A percentile compares a stretch with the other conserved stretches of the same genome.
phyloP scores from a whole-genome alignment of 2,888 invertebrate genomes.

The Pyrochroa serraticornis region DNA sequence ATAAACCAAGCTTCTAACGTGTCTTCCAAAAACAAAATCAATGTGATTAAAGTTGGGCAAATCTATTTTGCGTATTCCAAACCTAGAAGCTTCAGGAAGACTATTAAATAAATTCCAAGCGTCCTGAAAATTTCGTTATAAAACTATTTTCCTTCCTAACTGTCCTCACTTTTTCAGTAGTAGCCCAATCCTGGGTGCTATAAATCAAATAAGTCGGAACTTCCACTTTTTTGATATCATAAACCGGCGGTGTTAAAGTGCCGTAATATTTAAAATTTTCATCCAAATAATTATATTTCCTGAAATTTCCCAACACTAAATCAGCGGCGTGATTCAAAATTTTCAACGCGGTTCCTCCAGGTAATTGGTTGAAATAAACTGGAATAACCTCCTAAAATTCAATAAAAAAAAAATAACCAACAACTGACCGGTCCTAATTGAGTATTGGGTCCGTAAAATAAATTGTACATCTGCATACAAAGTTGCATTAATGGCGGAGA shows the following conservation, averaged over 20 bases:
- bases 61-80: conserved; percentile 64
- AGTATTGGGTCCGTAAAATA: conserved; percentile 51
- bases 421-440: conserved; percentile 51
- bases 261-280: conserved; percentile 60
- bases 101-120: conserved; percentile 63
- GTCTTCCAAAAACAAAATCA: conserved; percentile 70
- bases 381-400: conserved; percentile 50
- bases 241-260: conserved; percentile 59
- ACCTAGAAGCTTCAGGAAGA: conserved; percentile 58
- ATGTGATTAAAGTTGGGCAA: conserved; percentile 71
- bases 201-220: conserved; percentile 63
- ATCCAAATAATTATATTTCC: conserved; percentile 61
- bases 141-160: background rate
- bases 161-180: conserved; percentile 58
- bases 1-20: conserved; percentile 66
- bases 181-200: conserved; percentile 64
- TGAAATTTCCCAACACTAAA: conserved; percentile 55
- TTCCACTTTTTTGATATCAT: conserved; percentile 59
- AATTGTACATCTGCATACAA: conserved; percentile 48
- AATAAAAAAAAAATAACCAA: conserved; percentile 39
- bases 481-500: conserved; percentile 47
- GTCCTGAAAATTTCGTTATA: conserved; percentile 56
- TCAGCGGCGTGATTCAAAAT: conserved; percentile 50
- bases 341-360: conserved; percentile 51
- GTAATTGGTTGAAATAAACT: conserved; percentile 51